A percentile compares a stretch with the other conserved stretches of the same genome.
Evolutionary conservation across 2,113 vertebrate genomes (phyloP).

Genomic region (Pelmatolapia mariae): DNA sequence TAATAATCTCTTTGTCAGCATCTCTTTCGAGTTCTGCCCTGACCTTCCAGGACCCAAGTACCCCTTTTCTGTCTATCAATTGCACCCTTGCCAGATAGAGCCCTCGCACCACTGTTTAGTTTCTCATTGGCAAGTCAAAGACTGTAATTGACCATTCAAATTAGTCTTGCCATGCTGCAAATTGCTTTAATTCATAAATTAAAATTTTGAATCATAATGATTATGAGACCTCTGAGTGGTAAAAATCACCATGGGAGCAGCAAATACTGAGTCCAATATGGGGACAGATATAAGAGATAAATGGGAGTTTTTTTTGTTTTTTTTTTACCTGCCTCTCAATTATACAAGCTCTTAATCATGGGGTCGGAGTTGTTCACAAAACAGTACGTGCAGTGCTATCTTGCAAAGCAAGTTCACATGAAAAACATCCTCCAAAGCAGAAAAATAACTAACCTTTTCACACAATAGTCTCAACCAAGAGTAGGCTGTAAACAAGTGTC

Average conservation of each 20-base stretch:
- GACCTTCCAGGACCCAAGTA: background rate
- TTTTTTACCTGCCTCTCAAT: background rate
- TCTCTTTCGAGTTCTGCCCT: background rate
- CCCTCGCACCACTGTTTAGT: background rate
- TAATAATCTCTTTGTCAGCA: background rate
- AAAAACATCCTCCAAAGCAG: constrained; percentile 9
- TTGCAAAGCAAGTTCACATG: background rate
- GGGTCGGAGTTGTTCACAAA: background rate
- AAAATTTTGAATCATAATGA: constrained; percentile 45
- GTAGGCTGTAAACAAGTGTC: background rate
- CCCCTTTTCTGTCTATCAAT: background rate
- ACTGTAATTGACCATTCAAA: constrained; percentile 12
- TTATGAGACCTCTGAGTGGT: constrained; percentile 13
- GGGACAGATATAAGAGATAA: background rate
- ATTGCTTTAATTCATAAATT: constrained; percentile 38
- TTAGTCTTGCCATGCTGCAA: background rate
- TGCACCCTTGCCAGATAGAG: background rate
- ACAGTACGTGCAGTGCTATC: background rate
- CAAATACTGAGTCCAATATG: background rate
- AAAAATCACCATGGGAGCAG: background rate
- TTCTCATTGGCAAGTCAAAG: background rate
- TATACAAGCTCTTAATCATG: background rate
- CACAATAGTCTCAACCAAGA: background rate
- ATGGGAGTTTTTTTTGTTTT: too few relatives aligned
- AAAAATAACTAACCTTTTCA: background rate